Base-by-base conservation (phyloP, 2,888 invertebrate species). In the Eumerus sabulonum region DNA sequence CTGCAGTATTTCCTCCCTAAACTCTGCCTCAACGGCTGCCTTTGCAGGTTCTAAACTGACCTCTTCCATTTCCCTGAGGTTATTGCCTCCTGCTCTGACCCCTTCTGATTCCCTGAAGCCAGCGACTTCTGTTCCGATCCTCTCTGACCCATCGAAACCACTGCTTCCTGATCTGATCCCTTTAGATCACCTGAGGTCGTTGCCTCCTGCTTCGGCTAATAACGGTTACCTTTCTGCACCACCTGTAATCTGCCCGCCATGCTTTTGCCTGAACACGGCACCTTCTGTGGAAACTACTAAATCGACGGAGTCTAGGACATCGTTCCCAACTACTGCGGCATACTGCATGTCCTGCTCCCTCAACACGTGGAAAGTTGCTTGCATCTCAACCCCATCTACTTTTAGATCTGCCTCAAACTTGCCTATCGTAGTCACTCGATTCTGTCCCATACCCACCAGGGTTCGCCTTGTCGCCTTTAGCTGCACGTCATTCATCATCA, bases 291-390 rank as follows among this genome's bases (percentile, higher is more conserved):
- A 13, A 1, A 47, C 14, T 16, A 14, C 45, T 16, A 57, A 5
- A 11, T 57, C 44, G 1, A 57, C 57, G 13, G 18, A 12, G 5
- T 11, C 12, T 13, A 44, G 57, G 11, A 57, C 14, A 45, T 57
- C 27, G 12, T 57, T 57, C 4, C 57, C 57, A 19, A 57, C 19
- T 0, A 57, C 44, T 1, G 57, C 57, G 5, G 42, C 18, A 9
- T 57, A 57, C 35, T 57, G 57, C 57, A 57, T 44, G 17, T 57
- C 44, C 1, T 12, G n/a, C 45, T 57, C 57, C 1, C 16, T 13
- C 13, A 57, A 1, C 16, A 57, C 44, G 27, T 57, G 57, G 40
- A 57, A 57, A 44, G 16, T 57, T 5, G 19, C 19, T 14, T 42
- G 9, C 1, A 57, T 7, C 1, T 59, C 12, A 0, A 45, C 2